phyloP scores from a whole-genome alignment of 2,797 vertebrate genomes.

The Prunella strophiata region DNA sequence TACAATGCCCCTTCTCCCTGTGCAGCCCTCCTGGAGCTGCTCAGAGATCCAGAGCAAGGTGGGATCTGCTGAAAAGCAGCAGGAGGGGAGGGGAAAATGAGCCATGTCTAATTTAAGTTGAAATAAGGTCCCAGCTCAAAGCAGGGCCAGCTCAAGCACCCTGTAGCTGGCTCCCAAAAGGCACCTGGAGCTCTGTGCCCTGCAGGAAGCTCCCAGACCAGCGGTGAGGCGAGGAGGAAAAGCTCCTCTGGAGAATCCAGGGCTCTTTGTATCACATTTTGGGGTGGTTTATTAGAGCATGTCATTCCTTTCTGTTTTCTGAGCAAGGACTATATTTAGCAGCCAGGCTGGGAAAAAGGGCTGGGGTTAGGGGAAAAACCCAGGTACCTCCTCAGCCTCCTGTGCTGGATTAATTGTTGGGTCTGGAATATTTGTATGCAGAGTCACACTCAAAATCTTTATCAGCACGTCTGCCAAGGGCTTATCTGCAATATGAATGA shows the following conservation, averaged over 20 bases:
- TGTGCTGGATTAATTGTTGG: not conserved
- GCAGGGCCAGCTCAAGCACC: not conserved
- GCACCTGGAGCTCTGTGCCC: not conserved
- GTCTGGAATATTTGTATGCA: constrained; percentile 29
- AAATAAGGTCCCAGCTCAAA: not conserved
- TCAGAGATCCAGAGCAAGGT: not conserved
- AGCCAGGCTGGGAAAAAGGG: not conserved
- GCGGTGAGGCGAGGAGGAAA: not conserved
- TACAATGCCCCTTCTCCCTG: not conserved
- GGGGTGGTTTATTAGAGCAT: not conserved
- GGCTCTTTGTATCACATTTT: not conserved
- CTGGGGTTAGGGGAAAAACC: not conserved
- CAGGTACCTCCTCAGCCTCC: not conserved
- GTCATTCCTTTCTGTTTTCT: not conserved
- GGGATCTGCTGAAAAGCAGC: not conserved
- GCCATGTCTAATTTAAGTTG: not conserved
- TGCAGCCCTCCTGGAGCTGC: not conserved
- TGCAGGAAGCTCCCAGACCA: not conserved
- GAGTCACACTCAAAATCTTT: constrained; percentile 48
- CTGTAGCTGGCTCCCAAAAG: not conserved
- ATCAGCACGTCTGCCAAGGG: constrained; percentile 12
- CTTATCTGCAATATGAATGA: constrained; percentile 51
- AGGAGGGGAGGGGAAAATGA: rapidly evolving
- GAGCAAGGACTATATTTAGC: not conserved
- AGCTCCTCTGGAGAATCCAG: not conserved